A percentile compares a stretch with the other conserved stretches of the same genome.
Evolutionary conservation across 2,113 vertebrate genomes (phyloP).

Genomic region (Osmerus mordax): DNA sequence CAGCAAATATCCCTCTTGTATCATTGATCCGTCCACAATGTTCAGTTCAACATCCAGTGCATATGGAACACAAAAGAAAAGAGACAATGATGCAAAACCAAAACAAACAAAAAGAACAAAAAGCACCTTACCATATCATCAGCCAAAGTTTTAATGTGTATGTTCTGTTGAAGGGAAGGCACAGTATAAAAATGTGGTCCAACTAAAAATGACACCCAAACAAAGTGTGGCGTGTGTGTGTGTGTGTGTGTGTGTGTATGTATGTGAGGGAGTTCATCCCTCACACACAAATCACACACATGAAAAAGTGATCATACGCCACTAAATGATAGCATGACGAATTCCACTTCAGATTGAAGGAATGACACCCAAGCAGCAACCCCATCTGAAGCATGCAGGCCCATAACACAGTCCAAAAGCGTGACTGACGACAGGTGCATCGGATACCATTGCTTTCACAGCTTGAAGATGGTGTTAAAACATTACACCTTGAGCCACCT

Average conservation of each 20-base stretch:
- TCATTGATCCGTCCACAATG: slow-evolving; percentile 57
- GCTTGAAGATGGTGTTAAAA: too few species aligned
- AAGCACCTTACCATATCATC: slow-evolving; percentile 98
- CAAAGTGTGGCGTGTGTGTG: slow-evolving; percentile 40
- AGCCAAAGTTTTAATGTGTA: slow-evolving; percentile 99
- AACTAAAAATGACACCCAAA: slow-evolving; percentile 61
- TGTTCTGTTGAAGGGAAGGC: slow-evolving; percentile 93
- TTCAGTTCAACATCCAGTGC: slow-evolving; percentile 47
- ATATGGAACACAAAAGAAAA: slow-evolving; percentile 33
- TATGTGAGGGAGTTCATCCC: neutral
- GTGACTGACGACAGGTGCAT: too few species aligned
- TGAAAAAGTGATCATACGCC: neutral
- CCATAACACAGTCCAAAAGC: neutral
- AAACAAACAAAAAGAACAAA: slow-evolving; percentile 55
- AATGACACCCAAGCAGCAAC: neutral
- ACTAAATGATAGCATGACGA: neutral
- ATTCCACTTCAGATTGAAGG: neutral
- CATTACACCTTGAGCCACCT: too few species aligned
- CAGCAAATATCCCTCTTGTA: neutral
- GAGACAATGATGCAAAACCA: slow-evolving; percentile 29
- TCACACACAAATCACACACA: slow-evolving; percentile 22
- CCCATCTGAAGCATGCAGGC: neutral
- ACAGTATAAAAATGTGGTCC: slow-evolving; percentile 71
- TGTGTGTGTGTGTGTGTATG: slow-evolving; percentile 9
- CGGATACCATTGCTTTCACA: too few species aligned